phyloP scores from a whole-genome alignment of 2,888 invertebrate species.

The Cheilosia soror region DNA sequence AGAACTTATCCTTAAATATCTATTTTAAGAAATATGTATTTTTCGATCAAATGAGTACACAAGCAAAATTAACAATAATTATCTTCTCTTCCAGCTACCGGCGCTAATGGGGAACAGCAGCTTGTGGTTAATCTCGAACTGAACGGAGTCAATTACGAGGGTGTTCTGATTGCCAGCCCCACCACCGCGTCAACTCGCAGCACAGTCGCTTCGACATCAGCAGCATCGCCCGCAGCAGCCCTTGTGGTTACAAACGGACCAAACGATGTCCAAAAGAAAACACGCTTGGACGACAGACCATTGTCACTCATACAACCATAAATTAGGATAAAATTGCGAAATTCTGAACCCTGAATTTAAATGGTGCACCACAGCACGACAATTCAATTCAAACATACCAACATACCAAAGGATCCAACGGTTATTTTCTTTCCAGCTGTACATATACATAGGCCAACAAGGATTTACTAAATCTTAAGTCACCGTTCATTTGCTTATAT shows the following conservation, averaged over 20 bases:
- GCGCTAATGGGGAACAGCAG: slow-evolving; percentile 93
- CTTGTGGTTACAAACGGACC: slow-evolving; percentile 50
- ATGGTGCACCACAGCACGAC: slow-evolving; percentile 14
- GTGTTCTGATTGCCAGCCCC: slow-evolving; percentile 91
- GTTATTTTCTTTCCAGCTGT: slow-evolving; percentile 65
- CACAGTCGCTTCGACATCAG: slow-evolving; percentile 17
- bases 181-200: slow-evolving; percentile 61
- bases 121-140: slow-evolving; percentile 97
- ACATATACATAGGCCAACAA: slow-evolving; percentile 51
- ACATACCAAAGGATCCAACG: slow-evolving; percentile 71
- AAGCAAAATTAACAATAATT: not conserved
- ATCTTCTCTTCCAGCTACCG: slow-evolving; percentile 87
- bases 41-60: not conserved
- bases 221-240: slow-evolving; percentile 29
- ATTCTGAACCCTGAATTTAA: slow-evolving; percentile 17
- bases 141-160: slow-evolving; percentile 97
- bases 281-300: slow-evolving; percentile 38
- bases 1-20: too few relatives aligned
- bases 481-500: slow-evolving; percentile 34
- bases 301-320: slow-evolving; percentile 43
- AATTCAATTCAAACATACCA: slow-evolving; percentile 54
- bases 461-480: slow-evolving; percentile 42
- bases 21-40: not conserved
- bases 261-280: slow-evolving; percentile 52
- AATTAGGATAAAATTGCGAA: slow-evolving; percentile 7